Percentiles rank a stretch among this genome's conserved stretches.
Evolutionary conservation across 2,888 invertebrate genomes (phyloP).

Genomic region (Zygogramma bicolorata): DNA sequence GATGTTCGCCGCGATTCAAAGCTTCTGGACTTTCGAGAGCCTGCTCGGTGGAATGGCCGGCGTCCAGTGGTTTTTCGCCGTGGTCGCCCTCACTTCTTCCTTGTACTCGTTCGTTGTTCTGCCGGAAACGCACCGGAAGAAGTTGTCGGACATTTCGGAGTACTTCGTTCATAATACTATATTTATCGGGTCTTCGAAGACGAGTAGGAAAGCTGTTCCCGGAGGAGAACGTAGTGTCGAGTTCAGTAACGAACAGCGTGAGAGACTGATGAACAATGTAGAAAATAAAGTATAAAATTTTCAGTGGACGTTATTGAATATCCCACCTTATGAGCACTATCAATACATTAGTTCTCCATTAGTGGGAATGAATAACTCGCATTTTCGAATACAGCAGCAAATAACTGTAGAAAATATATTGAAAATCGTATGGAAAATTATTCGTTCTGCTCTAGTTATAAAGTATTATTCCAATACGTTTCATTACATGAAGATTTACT

Average conservation of each 20-base stretch:
- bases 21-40: constrained; percentile 63
- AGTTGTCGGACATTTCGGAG: constrained; percentile 67
- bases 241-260: constrained; percentile 43
- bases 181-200: constrained; percentile 50
- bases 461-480: too few species aligned
- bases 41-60: constrained; percentile 67
- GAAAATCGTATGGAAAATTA: too few species aligned
- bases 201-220: constrained; percentile 15
- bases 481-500: too few species aligned
- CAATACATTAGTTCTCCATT: too few species aligned
- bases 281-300: neutral
- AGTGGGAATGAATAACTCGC: too few species aligned
- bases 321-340: too few species aligned
- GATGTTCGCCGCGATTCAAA: constrained; percentile 72
- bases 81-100: constrained; percentile 63
- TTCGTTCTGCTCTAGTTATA: too few species aligned
- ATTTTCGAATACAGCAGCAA: too few species aligned
- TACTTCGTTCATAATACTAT: constrained; percentile 66
- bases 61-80: constrained; percentile 71
- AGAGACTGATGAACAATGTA: constrained; percentile 43
- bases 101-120: constrained; percentile 66
- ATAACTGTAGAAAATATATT: too few species aligned
- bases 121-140: constrained; percentile 69
- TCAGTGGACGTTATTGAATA: neutral
- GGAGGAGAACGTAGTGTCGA: constrained; percentile 40